Evolutionary conservation across 2,888 invertebrate species (phyloP).

Genomic region (Apodemia zela): DNA sequence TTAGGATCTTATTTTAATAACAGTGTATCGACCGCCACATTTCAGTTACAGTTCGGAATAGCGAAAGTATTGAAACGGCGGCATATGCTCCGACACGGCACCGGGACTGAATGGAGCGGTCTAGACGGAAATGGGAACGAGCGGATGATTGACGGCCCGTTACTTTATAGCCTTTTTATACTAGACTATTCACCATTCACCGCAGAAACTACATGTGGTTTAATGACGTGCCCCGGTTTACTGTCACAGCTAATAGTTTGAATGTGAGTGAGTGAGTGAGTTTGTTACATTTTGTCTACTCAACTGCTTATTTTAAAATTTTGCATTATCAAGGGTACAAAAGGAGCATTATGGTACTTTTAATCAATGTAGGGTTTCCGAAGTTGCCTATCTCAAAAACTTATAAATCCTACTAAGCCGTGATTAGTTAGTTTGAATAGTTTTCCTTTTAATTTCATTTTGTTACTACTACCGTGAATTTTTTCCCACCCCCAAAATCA

Average conservation of each 20-base stretch:
- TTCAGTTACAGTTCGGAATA: neutral
- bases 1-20: neutral
- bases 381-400: no score
- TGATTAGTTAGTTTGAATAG: no score
- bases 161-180: constrained; percentile 5
- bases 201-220: neutral
- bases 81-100: neutral
- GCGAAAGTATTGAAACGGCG: neutral
- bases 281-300: no score
- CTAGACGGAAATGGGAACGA: neutral
- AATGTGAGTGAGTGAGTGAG: no score
- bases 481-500: no score
- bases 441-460: no score
- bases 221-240: neutral
- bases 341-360: no score
- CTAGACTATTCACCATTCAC: neutral
- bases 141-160: constrained; percentile 1
- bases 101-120: neutral
- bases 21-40: neutral
- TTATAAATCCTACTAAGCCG: no score
- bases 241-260: neutral
- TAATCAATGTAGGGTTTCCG: no score
- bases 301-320: no score
- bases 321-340: no score
- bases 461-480: no score